Evolutionary conservation across 2,797 vertebrate genomes (phyloP).

Genomic region (Vespertilio murinus): DNA sequence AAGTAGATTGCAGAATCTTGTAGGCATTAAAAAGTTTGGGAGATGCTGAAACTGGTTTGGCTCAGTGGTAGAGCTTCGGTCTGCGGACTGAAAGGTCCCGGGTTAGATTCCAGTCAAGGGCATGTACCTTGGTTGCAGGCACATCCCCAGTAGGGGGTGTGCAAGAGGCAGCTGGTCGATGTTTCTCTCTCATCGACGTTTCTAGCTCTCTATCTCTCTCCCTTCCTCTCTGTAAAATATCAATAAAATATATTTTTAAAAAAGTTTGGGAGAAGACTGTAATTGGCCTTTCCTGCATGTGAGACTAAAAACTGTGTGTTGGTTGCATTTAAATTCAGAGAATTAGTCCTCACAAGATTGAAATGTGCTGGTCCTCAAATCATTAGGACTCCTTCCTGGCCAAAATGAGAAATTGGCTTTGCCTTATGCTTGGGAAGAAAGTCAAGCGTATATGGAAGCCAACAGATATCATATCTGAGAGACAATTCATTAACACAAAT

Average conservation of each 20-base stretch:
- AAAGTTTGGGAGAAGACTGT: background rate
- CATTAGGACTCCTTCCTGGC: conserved; percentile 27
- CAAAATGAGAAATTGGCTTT: conserved; percentile 52
- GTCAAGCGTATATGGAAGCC: background rate
- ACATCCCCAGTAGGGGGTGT: too few relatives aligned
- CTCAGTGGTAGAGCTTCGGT: too few relatives aligned
- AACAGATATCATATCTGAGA: background rate
- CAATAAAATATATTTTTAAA: too few relatives aligned
- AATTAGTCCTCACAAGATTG: background rate
- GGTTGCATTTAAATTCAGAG: background rate
- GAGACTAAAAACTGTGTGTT: conserved; percentile 28
- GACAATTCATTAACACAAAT: conserved; percentile 36
- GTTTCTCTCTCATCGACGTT: too few relatives aligned
- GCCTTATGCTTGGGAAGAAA: conserved; percentile 42
- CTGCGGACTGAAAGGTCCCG: too few relatives aligned
- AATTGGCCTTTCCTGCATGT: background rate
- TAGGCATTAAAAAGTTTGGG: background rate
- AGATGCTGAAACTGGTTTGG: too few relatives aligned
- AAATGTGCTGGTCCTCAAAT: conserved; percentile 10
- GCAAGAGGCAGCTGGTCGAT: too few relatives aligned
- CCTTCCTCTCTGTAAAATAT: too few relatives aligned
- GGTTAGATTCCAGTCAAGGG: too few relatives aligned
- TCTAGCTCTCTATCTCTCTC: too few relatives aligned
- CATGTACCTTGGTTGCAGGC: too few relatives aligned
- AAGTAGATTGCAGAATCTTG: background rate